Evolutionary conservation across 2,113 vertebrate species (phyloP).

Genomic region (Sminthopsis crassicaudata): DNA sequence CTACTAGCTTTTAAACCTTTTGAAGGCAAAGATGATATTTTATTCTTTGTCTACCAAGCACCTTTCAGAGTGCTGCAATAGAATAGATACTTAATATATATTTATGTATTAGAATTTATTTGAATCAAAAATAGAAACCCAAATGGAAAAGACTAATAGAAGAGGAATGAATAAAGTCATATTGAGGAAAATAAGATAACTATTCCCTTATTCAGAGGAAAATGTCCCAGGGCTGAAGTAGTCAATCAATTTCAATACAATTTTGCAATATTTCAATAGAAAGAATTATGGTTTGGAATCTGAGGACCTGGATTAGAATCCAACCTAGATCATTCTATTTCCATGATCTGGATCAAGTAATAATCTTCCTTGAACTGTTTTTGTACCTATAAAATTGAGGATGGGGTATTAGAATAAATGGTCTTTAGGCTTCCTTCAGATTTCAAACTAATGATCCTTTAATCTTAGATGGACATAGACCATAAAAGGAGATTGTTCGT

Average conservation of each 20-base stretch:
- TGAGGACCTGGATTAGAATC: neutral
- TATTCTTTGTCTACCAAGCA: neutral
- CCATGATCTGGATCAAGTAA: neutral
- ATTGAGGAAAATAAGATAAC: neutral
- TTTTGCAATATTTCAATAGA: neutral
- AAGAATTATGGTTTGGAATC: neutral
- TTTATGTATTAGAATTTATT: neutral
- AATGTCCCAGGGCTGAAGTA: neutral
- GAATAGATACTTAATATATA: neutral
- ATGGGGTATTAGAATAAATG: neutral
- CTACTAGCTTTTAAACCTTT: neutral
- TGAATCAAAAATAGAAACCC: neutral
- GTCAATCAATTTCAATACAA: neutral
- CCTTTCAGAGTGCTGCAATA: neutral
- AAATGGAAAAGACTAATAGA: neutral
- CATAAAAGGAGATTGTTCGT: neutral
- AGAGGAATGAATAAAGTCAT: neutral
- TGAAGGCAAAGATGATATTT: neutral
- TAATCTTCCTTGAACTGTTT: neutral
- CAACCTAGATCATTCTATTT: neutral
- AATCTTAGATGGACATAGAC: neutral
- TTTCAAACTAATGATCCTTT: too few species aligned
- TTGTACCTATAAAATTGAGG: neutral
- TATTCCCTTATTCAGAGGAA: neutral
- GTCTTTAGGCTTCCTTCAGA: neutral